A percentile compares a stretch with the other conserved stretches of the same genome.
Evolutionary conservation across 2,888 invertebrate genomes (phyloP).

Genomic region (Hymenopus coronatus): DNA sequence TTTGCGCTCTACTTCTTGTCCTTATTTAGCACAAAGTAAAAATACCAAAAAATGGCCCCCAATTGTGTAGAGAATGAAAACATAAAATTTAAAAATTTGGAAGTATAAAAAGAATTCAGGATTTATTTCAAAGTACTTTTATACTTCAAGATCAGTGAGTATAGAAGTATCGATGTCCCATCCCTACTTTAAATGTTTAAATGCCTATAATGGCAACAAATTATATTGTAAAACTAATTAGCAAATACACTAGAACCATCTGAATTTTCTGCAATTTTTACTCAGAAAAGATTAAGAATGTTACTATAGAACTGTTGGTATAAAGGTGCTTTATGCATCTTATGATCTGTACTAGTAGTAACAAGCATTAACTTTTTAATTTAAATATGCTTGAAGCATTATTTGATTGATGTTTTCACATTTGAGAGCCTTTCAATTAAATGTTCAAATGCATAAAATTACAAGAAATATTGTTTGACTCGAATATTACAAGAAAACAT

Average conservation of each 20-base stretch:
- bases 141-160: no score
- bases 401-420: not conserved
- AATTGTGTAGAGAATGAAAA: no score
- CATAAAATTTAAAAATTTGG: no score
- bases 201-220: not conserved
- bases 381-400: no score
- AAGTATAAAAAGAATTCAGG: no score
- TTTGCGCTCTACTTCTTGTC: no score
- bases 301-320: no score
- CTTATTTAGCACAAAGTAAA: no score
- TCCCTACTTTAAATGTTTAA: no score
- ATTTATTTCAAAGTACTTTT: no score
- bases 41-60: no score
- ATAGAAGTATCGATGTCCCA: no score
- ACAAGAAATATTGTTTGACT: not conserved
- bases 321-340: not conserved
- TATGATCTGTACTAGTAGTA: not conserved
- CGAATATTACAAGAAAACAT: not conserved
- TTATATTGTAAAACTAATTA: not conserved
- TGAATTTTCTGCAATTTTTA: not conserved
- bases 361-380: not conserved
- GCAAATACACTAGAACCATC: not conserved
- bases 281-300: not conserved
- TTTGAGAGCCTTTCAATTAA: not conserved
- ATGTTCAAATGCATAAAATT: not conserved